Percentiles rank a stretch among this genome's conserved stretches.
phyloP scores from a whole-genome alignment of 2,888 invertebrate genomes.

The Limulus polyphemus region DNA sequence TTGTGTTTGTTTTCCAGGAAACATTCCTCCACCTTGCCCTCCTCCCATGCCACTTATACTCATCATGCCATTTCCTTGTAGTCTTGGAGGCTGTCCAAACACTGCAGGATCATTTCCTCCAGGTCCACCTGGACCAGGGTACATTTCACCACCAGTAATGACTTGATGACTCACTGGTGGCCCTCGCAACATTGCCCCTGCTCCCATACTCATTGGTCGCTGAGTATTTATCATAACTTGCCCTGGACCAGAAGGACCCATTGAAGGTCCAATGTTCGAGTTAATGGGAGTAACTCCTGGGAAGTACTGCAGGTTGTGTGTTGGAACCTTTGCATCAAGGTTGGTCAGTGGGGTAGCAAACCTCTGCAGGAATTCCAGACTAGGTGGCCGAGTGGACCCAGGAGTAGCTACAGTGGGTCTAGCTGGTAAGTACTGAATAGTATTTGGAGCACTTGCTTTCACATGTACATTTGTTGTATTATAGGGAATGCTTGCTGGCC shows the following conservation, averaged over 20 bases:
- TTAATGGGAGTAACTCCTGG: slow-evolving; percentile 41
- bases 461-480: slow-evolving; percentile 71
- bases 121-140: background rate
- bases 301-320: slow-evolving; percentile 61
- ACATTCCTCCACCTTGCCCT: slow-evolving; percentile 39
- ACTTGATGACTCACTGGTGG: slow-evolving; percentile 39
- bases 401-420: slow-evolving; percentile 56
- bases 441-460: slow-evolving; percentile 92
- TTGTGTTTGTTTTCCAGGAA: slow-evolving; percentile 49
- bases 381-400: slow-evolving; percentile 53
- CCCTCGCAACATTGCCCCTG: slow-evolving; percentile 37
- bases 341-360: slow-evolving; percentile 70
- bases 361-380: slow-evolving; percentile 75
- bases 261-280: slow-evolving; percentile 13
- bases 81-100: background rate
- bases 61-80: background rate
- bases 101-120: background rate
- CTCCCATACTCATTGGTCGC: slow-evolving; percentile 37
- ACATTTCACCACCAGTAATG: background rate
- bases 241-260: slow-evolving; percentile 27
- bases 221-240: slow-evolving; percentile 39
- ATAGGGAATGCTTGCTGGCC: slow-evolving; percentile 35
- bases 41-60: slow-evolving; percentile 11
- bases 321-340: slow-evolving; percentile 55
- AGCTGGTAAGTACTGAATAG: slow-evolving; percentile 93